These are phyloP conservation scores for Nomada ferruginata DNA, from an alignment of 2,888 invertebrate genomes.

Conservation along the genomic window DNA sequence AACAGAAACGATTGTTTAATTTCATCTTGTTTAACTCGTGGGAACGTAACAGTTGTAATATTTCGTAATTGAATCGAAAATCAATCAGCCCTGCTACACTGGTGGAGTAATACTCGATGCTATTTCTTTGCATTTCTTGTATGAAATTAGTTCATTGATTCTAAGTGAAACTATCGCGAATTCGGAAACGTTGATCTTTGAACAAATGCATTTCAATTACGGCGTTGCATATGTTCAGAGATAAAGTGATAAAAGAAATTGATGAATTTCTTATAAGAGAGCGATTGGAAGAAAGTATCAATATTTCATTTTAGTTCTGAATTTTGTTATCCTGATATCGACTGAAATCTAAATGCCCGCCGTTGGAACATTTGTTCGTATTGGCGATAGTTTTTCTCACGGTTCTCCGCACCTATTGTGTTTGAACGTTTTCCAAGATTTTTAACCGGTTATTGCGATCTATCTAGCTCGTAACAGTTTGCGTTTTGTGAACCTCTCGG, in stretches of 20 bases:
- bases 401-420: background rate
- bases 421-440: constrained; percentile 2
- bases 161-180: constrained; percentile 28
- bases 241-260: background rate
- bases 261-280: background rate
- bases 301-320: background rate
- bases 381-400: constrained; percentile 11
- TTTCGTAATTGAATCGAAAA: background rate
- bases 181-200: background rate
- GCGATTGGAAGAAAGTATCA: background rate
- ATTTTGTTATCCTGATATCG: background rate
- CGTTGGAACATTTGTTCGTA: background rate
- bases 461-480: background rate
- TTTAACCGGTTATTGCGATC: background rate
- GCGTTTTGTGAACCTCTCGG: background rate
- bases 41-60: background rate
- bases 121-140: constrained; percentile 39
- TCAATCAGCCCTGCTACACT: constrained; percentile 23
- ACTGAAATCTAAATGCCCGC: background rate
- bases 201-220: background rate
- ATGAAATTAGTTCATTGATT: constrained; percentile 10
- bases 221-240: constrained; percentile 11
- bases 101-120: constrained; percentile 34
- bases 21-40: background rate
- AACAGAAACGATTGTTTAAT: constrained; percentile 40